phyloP scores from a whole-genome alignment of 1,140 invertebrate genomes.

The Bombus haemorrhoidalis region DNA sequence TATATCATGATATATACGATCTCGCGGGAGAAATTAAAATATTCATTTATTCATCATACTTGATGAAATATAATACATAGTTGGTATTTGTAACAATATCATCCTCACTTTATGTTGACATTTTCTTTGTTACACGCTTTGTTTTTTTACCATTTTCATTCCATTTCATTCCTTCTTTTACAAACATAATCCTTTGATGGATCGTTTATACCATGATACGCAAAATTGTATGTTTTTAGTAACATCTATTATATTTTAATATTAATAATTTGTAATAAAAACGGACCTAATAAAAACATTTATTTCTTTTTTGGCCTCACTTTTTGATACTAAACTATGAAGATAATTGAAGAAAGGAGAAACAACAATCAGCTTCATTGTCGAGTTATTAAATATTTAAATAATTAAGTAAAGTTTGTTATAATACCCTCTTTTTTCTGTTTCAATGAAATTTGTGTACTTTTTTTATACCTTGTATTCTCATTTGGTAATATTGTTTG shows the following conservation, averaged over 20 bases:
- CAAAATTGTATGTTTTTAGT: constrained; percentile 70
- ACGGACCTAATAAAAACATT: constrained; percentile 78
- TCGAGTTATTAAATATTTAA: constrained; percentile 51
- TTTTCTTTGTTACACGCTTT: neutral
- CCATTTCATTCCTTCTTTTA: neutral
- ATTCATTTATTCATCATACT: constrained; percentile 32
- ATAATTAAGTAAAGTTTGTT: constrained; percentile 63
- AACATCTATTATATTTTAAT: constrained; percentile 76
- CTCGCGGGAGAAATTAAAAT: constrained; percentile 59
- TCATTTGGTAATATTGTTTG: constrained; percentile 6
- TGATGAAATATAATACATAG: constrained; percentile 53
- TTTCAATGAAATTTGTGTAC: constrained; percentile 26
- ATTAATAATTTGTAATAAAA: constrained; percentile 75
- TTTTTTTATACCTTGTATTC: neutral
- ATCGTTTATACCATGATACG: constrained; percentile 67
- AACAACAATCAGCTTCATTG: constrained; percentile 49
- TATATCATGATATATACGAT: constrained; percentile 70
- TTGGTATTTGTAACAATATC: constrained; percentile 41
- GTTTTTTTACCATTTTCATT: neutral
- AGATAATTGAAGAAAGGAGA: constrained; percentile 64
- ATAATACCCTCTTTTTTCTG: constrained; percentile 58
- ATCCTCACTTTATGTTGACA: neutral
- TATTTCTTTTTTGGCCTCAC: constrained; percentile 78
- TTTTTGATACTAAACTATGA: constrained; percentile 70
- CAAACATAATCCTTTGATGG: constrained; percentile 3